Percentiles rank a stretch among this genome's conserved stretches.
Conservation (phyloP, 92 coral and sea anemone genomes). For the Zoanthus sociatus region DNA sequence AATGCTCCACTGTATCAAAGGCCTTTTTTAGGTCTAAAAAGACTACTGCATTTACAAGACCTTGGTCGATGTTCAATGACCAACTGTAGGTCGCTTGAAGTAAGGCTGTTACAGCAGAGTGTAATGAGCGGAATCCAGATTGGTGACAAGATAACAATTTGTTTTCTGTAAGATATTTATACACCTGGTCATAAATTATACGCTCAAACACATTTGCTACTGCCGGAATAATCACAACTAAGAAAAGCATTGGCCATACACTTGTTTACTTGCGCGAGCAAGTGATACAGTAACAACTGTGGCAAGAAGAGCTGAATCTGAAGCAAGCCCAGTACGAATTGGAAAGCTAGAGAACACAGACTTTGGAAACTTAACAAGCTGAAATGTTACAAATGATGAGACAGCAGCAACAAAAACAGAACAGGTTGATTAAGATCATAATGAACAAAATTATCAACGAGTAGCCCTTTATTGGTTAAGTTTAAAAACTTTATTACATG, state of each 20-base stretch:
- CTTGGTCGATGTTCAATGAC: too few species aligned
- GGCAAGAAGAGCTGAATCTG: constrained; percentile 26
- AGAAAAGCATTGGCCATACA: constrained; percentile 14
- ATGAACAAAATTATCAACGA: constrained; percentile 43
- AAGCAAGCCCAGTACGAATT: constrained; percentile 30
- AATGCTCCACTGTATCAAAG: too few species aligned
- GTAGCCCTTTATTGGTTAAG: background rate
- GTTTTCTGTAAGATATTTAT: too few species aligned
- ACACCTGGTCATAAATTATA: too few species aligned
- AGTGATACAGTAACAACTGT: constrained; percentile 26
- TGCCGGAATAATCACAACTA: background rate
- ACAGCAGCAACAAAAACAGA: constrained; percentile 29
- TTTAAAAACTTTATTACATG: background rate
- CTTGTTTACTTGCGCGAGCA: constrained; percentile 26
- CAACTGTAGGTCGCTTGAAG: too few species aligned
- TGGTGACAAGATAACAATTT: too few species aligned
- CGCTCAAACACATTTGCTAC: too few species aligned
- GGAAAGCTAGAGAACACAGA: constrained; percentile 25
- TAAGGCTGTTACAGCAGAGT: too few species aligned
- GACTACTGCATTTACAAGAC: too few species aligned
- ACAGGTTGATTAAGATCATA: constrained; percentile 12
- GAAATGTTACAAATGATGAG: constrained; percentile 31
- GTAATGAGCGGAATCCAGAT: too few species aligned
- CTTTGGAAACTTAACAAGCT: constrained; percentile 9
- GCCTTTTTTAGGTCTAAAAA: too few species aligned